Evolutionary conservation across 2,113 vertebrate genomes (phyloP), one percentile per base, ranked within the genome.

Genomic region (Amphiprion percula): DNA sequence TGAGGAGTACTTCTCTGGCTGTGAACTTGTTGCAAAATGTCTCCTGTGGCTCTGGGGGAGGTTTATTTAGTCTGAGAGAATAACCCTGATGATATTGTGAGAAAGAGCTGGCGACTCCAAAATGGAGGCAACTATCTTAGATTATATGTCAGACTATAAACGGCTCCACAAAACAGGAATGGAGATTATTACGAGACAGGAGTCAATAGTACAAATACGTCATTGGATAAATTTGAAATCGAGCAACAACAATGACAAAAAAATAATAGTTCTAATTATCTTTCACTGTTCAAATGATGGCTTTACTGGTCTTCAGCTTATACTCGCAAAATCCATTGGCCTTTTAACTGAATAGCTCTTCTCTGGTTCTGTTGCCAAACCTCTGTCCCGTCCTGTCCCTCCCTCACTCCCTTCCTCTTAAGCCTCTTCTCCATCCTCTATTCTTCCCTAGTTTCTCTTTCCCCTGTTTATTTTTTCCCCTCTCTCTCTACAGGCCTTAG

Each of bases 401-500:
- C 69, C 69, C 82, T 73, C 26, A 1, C 59, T 54, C 74, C 58
- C 75, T 68, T 78, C 78, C 76, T 73, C 77, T 83, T 87, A 86
- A 87, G 68, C 83, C 87, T 79, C 73, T 73, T 82, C 82, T 79
- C 76, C 73, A 53, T 79, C 77, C 59, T 79, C 58, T 47, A 33
- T 74, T 65, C 62, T 62, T 65, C 60, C 67, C 33, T n/a, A 54
- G 49, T 66, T 52, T 66, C 71, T 44, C 65, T 9, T 3, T 19
- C 63, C 66, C 16, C 30, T 10, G 28, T 71, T 63, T 37, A 71
- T 58, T 50, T 71, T 49, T 80, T 60, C 93, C 26, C 14, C 17
- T 14, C 33, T 16, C 30, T 37, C 33, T 39, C 95, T 96, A 96
- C 96, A 96, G 96, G 79, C 95, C 95, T 79, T 47, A 69, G 92